Evolutionary conservation across 2,888 invertebrate genomes (phyloP).

Genomic region (Macrosoma leucophasiata): DNA sequence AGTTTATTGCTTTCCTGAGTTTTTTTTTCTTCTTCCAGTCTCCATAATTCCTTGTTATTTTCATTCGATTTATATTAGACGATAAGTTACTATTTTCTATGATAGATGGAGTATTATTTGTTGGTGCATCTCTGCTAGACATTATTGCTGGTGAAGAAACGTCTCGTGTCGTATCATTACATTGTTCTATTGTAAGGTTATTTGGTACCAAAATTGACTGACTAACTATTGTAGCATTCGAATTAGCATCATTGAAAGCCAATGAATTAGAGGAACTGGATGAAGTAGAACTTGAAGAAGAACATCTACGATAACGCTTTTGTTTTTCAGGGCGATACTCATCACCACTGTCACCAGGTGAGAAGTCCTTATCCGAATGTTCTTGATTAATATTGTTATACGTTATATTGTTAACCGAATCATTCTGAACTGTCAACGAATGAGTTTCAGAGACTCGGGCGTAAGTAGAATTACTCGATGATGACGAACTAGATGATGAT

Average conservation of each 20-base stretch:
- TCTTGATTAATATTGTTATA: too few species aligned
- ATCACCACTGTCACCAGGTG: neutral
- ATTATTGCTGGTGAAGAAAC: conserved; percentile 2
- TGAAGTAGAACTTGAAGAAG: too few species aligned
- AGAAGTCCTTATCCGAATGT: conserved; percentile 1
- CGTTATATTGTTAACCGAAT: too few species aligned
- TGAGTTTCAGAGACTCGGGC: conserved; percentile 2
- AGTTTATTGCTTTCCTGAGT: conserved; percentile 3
- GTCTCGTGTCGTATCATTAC: too few species aligned
- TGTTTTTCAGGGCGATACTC: neutral
- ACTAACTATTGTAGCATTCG: too few species aligned
- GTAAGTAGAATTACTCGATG: conserved; percentile 1
- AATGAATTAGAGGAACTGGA: too few species aligned
- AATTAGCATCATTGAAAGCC: too few species aligned
- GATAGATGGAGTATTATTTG: conserved; percentile 1
- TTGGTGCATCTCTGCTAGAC: neutral
- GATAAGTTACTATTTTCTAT: conserved; percentile 1
- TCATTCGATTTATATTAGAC: conserved; percentile 2
- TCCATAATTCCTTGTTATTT: conserved; percentile 1
- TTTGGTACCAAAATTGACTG: too few species aligned
- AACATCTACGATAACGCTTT: too few species aligned
- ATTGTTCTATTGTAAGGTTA: too few species aligned
- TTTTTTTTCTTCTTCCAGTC: neutral
- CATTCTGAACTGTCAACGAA: too few species aligned
- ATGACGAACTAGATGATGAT: conserved; percentile 3